These are phyloP conservation scores for Podotricha telesiphe DNA, from an alignment of 2,888 invertebrate species.

Conservation along the genomic window DNA sequence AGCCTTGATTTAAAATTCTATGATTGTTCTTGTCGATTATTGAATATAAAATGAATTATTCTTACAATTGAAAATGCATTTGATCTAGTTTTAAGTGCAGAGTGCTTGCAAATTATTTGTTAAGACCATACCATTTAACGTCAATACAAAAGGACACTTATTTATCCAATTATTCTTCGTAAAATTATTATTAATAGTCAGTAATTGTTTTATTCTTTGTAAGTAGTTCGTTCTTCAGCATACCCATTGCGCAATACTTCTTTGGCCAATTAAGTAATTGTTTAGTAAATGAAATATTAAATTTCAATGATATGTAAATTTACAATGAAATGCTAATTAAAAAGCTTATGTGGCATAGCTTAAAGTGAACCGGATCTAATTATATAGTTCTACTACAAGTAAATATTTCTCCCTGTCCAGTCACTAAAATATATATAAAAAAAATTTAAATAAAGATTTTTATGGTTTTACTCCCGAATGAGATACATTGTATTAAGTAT, in stretches of 20 bases:
- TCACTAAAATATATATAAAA: too few species aligned
- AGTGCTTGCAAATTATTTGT: conserved; percentile 2
- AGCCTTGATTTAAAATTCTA: background rate
- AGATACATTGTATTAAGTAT: too few species aligned
- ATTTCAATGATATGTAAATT: background rate
- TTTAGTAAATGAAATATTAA: background rate
- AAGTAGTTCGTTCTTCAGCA: background rate
- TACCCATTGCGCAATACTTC: background rate
- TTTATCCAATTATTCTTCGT: background rate
- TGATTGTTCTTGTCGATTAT: background rate
- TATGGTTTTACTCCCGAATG: too few species aligned
- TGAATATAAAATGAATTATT: background rate
- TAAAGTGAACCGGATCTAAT: background rate
- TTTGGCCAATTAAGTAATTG: background rate
- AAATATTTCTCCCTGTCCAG: background rate
- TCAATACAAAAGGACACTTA: background rate
- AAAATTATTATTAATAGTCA: background rate
- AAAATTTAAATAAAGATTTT: too few species aligned
- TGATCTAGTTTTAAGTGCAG: background rate
- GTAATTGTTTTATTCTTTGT: background rate
- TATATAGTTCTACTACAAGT: background rate
- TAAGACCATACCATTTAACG: background rate
- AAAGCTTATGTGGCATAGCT: background rate
- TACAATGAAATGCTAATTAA: background rate
- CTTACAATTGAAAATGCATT: background rate